phyloP scores from a whole-genome alignment of 2,113 vertebrate species.

The Grus americana region DNA sequence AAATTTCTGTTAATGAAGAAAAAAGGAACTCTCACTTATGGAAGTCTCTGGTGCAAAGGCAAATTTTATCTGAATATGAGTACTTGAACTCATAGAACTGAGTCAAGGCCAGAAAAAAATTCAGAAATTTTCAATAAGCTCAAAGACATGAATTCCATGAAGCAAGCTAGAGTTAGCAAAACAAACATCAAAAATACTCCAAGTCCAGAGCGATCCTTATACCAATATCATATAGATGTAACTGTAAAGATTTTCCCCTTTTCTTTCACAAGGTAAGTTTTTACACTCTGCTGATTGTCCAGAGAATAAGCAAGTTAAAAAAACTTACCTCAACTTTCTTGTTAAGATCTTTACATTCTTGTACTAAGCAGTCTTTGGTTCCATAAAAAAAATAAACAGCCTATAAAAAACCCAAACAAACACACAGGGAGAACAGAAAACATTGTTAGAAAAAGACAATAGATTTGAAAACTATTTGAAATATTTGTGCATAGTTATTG shows the following conservation, averaged over 20 bases:
- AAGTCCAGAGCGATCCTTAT: not conserved
- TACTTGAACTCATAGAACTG: not conserved
- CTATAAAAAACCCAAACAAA: constrained; percentile 56
- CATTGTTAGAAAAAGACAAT: not conserved
- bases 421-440: not conserved
- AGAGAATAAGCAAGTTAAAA: constrained; percentile 11
- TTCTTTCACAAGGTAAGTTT: not conserved
- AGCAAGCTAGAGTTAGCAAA: not conserved
- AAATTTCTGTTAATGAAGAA: not conserved
- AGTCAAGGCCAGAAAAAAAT: not conserved
- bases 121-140: not conserved
- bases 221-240: not conserved
- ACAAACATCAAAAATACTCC: not conserved
- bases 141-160: not conserved
- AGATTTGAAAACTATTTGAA: not conserved
- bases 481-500: not conserved
- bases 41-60: not conserved
- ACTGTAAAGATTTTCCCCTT: not conserved
- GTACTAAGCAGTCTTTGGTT: constrained; percentile 97
- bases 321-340: constrained; percentile 94
- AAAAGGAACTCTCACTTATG: not conserved
- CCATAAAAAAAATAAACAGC: constrained; percentile 97
- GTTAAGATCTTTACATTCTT: constrained; percentile 98
- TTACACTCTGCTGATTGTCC: not conserved
- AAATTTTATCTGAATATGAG: not conserved